Evolutionary conservation across 1,140 invertebrate species (phyloP).

Genomic region (Pentalonia nigronervosa): DNA sequence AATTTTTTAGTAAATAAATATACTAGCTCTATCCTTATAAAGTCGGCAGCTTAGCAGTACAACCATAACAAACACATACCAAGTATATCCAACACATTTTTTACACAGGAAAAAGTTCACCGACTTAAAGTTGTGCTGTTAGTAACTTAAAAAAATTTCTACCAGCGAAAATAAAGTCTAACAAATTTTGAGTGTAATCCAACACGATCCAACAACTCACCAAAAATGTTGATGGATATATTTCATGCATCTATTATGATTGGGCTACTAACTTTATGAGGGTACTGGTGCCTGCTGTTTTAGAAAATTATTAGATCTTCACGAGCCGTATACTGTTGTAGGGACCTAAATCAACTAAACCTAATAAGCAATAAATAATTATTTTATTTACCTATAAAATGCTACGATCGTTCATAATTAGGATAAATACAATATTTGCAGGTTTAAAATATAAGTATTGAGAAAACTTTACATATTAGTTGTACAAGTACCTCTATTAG

Average conservation of each 20-base stretch:
- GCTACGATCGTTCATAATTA: neutral
- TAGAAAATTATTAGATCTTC: neutral
- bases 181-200: neutral
- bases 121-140: too few relatives aligned
- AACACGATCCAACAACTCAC: neutral
- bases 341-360: neutral
- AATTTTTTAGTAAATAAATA: neutral
- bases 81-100: neutral
- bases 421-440: neutral
- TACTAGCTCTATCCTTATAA: neutral
- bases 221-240: neutral
- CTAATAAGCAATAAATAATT: neutral
- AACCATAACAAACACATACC: neutral
- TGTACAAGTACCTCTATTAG: neutral
- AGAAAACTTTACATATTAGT: neutral
- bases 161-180: neutral
- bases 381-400: neutral
- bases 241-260: neutral
- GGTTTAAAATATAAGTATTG: neutral
- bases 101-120: neutral
- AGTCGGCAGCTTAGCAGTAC: neutral
- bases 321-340: neutral
- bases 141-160: neutral
- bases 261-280: neutral
- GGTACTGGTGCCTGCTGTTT: neutral